phyloP scores from a whole-genome alignment of 2,888 invertebrate genomes.

The Keiferia lycopersicella region DNA sequence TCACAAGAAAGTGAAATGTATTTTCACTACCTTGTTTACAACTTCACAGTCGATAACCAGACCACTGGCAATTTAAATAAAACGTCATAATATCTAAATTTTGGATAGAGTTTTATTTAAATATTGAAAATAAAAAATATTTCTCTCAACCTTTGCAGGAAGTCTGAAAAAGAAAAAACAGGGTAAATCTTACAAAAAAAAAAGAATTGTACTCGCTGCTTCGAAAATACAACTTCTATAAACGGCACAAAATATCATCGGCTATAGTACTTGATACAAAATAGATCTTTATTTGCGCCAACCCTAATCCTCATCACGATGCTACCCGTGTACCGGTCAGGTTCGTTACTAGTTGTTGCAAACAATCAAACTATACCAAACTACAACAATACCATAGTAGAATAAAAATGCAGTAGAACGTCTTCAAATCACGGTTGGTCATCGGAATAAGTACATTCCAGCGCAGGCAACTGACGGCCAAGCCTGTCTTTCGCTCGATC shows the following conservation, averaged over 20 bases:
- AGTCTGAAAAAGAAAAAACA: neutral
- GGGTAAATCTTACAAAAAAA: neutral
- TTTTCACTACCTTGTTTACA: slow-evolving; percentile 18
- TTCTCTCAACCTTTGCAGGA: too few species aligned
- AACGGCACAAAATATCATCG: neutral
- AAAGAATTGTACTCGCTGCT: neutral
- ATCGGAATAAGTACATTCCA: too few species aligned
- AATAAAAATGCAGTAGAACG: too few species aligned
- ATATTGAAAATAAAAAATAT: too few species aligned
- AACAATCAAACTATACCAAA: slow-evolving; percentile 49
- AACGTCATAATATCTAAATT: neutral
- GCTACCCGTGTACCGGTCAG: slow-evolving; percentile 47
- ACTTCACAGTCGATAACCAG: neutral
- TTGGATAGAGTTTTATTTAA: too few species aligned
- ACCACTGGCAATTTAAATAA: neutral
- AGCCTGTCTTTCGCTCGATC: too few species aligned
- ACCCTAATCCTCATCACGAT: slow-evolving; percentile 40
- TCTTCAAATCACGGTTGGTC: too few species aligned
- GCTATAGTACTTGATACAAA: neutral
- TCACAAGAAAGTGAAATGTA: slow-evolving; percentile 19
- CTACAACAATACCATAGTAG: slow-evolving; percentile 28
- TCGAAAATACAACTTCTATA: neutral
- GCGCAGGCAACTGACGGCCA: too few species aligned
- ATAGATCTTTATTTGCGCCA: neutral
- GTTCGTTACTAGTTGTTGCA: slow-evolving; percentile 51